phyloP scores from a whole-genome alignment of 2,113 vertebrate species.

The Andinoacara biseriatus region DNA sequence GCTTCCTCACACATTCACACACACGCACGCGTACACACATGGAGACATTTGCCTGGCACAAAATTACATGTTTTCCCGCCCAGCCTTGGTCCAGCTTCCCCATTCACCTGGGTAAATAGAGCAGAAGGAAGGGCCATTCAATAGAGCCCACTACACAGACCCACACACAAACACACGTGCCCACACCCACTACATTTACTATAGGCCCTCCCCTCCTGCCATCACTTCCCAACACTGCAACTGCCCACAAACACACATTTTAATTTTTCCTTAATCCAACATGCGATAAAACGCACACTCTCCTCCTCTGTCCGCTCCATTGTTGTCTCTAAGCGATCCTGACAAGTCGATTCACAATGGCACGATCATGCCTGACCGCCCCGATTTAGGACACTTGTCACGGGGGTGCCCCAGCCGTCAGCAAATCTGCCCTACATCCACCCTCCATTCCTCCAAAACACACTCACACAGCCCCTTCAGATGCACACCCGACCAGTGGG shows the following conservation, averaged over 20 bases:
- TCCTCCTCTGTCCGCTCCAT: conserved; percentile 36
- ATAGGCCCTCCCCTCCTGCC: conserved; percentile 15
- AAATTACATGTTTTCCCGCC: conserved; percentile 73
- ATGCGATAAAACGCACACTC: conserved; percentile 32
- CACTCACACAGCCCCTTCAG: conserved; percentile 16
- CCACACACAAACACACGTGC: conserved; percentile 35
- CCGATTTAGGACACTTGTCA: conserved; percentile 69
- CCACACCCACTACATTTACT: conserved; percentile 20
- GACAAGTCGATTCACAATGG: conserved; percentile 75
- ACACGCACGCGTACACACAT: conserved; percentile 18
- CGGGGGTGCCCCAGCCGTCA: conserved; percentile 41
- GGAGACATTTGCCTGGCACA: conserved; percentile 19
- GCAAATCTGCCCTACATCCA: conserved; percentile 46
- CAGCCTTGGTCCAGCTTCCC: conserved; percentile 71
- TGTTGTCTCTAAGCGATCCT: conserved; percentile 75
- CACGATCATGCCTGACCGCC: conserved; percentile 68
- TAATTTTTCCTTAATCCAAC: conserved; percentile 34
- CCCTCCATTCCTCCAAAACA: conserved; percentile 32
- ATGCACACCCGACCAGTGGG: conserved; percentile 40
- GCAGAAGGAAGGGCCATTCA: conserved; percentile 82
- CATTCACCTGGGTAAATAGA: conserved; percentile 85
- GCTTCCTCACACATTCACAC: background rate
- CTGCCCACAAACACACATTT: conserved; percentile 38
- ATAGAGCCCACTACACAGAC: conserved; percentile 62
- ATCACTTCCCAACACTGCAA: conserved; percentile 33